Evolutionary conservation across 1,140 invertebrate genomes (phyloP).

Genomic region (Hylaeus volcanicus): DNA sequence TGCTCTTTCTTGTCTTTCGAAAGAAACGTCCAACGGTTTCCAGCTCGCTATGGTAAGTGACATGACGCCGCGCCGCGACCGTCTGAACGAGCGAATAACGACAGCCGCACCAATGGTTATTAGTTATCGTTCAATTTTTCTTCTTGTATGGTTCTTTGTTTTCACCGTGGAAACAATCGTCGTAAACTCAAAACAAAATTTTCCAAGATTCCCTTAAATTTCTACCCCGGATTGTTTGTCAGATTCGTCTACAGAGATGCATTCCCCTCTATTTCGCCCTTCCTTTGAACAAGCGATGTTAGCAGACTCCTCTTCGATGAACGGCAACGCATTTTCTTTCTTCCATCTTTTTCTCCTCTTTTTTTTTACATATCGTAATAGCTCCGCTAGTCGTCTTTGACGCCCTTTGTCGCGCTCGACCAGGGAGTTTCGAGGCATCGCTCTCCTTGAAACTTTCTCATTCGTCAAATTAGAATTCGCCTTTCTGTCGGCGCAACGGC

Average conservation of each 20-base stretch:
- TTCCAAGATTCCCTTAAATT: constrained; percentile 41
- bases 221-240: constrained; percentile 24
- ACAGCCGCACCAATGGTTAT: constrained; percentile 56
- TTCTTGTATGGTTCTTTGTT: too few relatives aligned
- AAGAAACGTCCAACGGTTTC: too few relatives aligned
- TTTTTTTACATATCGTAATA: constrained; percentile 63
- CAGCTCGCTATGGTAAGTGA: too few relatives aligned
- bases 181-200: constrained; percentile 49
- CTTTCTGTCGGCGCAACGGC: constrained; percentile 70
- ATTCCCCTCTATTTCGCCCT: constrained; percentile 23
- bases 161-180: constrained; percentile 6
- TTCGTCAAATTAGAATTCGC: constrained; percentile 76
- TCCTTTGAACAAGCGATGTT: constrained; percentile 26
- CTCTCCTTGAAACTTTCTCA: constrained; percentile 75
- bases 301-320: constrained; percentile 45
- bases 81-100: constrained; percentile 54
- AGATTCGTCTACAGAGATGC: constrained; percentile 34
- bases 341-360: background rate
- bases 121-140: constrained; percentile 28
- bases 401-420: constrained; percentile 57
- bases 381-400: constrained; percentile 51
- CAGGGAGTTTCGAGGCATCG: constrained; percentile 49
- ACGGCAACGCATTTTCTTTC: constrained; percentile 39
- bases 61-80: constrained; percentile 13
- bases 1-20: too few relatives aligned